Conservation (phyloP, 2,888 invertebrate species). For the Chaitophorus viminalis region DNA sequence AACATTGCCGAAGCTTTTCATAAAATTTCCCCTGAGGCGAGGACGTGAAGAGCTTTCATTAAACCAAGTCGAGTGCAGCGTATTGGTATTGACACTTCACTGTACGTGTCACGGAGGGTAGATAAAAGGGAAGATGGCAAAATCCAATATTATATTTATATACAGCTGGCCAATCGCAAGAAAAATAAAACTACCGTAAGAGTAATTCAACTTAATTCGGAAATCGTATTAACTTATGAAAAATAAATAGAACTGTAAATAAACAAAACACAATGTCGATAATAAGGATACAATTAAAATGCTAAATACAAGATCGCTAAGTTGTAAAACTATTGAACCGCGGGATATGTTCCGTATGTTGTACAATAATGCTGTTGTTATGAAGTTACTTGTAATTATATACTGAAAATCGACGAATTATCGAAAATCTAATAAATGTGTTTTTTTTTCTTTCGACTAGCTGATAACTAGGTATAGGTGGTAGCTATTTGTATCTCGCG, state of each 20-base stretch:
- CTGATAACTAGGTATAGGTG: too few species aligned
- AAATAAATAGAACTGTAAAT: background rate
- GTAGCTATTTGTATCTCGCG: too few species aligned
- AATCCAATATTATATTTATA: constrained; percentile 29
- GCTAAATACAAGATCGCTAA: too few species aligned
- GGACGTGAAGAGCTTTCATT: constrained; percentile 40
- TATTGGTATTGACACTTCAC: constrained; percentile 59
- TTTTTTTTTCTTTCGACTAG: too few species aligned
- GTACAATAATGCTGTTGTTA: too few species aligned
- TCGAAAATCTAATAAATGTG: too few species aligned
- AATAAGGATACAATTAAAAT: too few species aligned
- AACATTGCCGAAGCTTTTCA: constrained; percentile 44
- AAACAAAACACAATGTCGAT: too few species aligned
- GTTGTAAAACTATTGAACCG: too few species aligned
- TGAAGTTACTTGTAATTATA: too few species aligned
- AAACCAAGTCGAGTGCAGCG: constrained; percentile 45
- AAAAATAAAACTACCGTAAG: background rate
- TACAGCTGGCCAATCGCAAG: constrained; percentile 13
- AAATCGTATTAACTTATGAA: background rate
- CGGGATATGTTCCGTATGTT: too few species aligned
- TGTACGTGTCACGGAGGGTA: constrained; percentile 27
- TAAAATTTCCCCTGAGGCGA: constrained; percentile 58
- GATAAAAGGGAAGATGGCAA: background rate
- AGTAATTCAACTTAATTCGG: background rate
- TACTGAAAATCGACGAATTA: too few species aligned